These are phyloP conservation scores for Phyllotreta striolata DNA, from an alignment of 2,888 invertebrate species.

Conservation along the genomic window DNA sequence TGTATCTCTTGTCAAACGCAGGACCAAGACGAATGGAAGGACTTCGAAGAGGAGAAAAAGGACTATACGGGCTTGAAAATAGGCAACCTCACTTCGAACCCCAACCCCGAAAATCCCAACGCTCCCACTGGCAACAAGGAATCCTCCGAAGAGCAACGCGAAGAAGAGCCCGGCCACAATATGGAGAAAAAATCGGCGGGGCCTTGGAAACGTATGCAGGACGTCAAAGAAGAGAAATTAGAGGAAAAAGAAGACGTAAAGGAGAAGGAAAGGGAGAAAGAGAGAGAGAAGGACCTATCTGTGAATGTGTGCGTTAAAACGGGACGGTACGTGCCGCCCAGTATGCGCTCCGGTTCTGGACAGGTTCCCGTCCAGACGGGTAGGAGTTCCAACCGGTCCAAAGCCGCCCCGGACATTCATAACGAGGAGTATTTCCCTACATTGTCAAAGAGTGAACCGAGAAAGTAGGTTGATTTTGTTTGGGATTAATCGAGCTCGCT, in stretches of 20 bases:
- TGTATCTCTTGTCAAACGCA: slow-evolving; percentile 48
- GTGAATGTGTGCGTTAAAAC: slow-evolving; percentile 28
- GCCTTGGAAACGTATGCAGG: slow-evolving; percentile 57
- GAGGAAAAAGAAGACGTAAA: slow-evolving; percentile 42
- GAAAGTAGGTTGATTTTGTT: slow-evolving; percentile 52
- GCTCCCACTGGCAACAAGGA: slow-evolving; percentile 36
- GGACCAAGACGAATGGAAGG: slow-evolving; percentile 87
- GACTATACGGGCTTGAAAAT: slow-evolving; percentile 88
- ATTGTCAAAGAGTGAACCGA: slow-evolving; percentile 62
- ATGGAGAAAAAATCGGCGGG: slow-evolving; percentile 53
- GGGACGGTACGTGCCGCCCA: slow-evolving; percentile 64
- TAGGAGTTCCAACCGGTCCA: slow-evolving; percentile 58
- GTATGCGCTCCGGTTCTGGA: slow-evolving; percentile 54
- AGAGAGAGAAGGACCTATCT: slow-evolving; percentile 44
- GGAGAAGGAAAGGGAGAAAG: slow-evolving; percentile 44
- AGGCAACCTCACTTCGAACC: slow-evolving; percentile 69
- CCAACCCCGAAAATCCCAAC: slow-evolving; percentile 51
- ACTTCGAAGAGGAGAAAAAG: slow-evolving; percentile 84
- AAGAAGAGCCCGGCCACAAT: slow-evolving; percentile 56
- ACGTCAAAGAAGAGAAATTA: too few species aligned
- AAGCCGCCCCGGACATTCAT: slow-evolving; percentile 83
- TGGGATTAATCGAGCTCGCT: too few species aligned
- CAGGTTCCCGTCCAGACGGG: slow-evolving; percentile 47
- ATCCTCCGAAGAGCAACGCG: slow-evolving; percentile 44
- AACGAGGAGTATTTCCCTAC: slow-evolving; percentile 90